These are phyloP conservation scores for Brachionus calyciflorus DNA, from an alignment of 1,140 invertebrate genomes.

Conservation along the genomic window DNA sequence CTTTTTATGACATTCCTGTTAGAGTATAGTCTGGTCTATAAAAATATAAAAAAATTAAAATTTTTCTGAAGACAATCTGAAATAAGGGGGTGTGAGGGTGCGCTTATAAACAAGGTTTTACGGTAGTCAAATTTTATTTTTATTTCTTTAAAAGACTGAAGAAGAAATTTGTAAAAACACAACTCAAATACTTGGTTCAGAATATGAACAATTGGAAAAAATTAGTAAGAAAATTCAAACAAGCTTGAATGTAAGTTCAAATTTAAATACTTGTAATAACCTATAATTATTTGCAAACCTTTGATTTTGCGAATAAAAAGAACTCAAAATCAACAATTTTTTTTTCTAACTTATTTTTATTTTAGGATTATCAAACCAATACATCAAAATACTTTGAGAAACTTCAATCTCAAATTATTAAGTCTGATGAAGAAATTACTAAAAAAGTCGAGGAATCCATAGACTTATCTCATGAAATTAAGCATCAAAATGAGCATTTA, in stretches of 20 bases:
- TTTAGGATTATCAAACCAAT: neutral
- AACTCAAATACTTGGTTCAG: neutral
- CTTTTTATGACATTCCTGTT: no score
- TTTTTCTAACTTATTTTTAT: no score
- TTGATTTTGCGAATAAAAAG: no score
- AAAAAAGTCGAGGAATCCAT: neutral
- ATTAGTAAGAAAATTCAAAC: slow-evolving; percentile 13
- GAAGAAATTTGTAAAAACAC: neutral
- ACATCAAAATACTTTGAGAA: neutral
- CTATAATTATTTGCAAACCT: no score
- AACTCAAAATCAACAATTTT: no score
- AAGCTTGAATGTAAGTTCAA: neutral
- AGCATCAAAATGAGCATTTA: neutral
- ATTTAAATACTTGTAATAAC: no score
- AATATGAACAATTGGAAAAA: neutral
- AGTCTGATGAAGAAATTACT: neutral
- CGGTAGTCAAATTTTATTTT: no score
- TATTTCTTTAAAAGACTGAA: neutral
- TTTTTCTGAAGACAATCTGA: no score
- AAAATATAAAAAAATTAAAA: no score
- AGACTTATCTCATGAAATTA: neutral
- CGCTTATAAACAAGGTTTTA: no score
- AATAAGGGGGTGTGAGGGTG: no score
- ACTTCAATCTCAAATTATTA: neutral
- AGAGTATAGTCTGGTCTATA: no score